Evolutionary conservation across 2,113 vertebrate species (phyloP).

Genomic region (Ibidorhyncha struthersii): DNA sequence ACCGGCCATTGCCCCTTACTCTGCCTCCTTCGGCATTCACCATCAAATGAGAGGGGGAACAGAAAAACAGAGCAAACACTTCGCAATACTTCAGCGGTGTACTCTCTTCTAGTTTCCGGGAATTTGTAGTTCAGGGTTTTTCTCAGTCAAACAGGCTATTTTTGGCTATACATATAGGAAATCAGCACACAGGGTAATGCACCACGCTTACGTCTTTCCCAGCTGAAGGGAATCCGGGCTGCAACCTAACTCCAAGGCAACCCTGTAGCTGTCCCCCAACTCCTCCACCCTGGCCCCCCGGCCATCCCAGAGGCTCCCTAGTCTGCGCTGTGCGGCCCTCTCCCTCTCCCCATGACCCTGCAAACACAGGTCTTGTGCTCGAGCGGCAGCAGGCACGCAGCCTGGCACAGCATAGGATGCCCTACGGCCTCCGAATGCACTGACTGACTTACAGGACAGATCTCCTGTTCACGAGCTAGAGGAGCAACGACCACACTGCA

Average conservation of each 20-base stretch:
- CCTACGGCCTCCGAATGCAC: rapidly evolving
- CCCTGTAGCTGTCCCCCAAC: neutral
- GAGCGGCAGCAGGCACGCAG: rapidly evolving
- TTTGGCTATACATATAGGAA: neutral
- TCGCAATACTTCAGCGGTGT: neutral
- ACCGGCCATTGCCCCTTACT: neutral
- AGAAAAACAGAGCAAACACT: neutral
- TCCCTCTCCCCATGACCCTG: neutral
- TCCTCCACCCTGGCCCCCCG: neutral
- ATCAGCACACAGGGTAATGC: neutral
- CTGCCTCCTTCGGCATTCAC: neutral
- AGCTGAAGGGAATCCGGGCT: neutral
- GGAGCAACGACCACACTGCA: neutral
- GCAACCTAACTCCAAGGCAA: neutral
- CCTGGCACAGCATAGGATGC: rapidly evolving
- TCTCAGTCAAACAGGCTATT: neutral
- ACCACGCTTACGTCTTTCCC: neutral
- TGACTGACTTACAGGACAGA: rapidly evolving
- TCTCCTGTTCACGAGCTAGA: neutral
- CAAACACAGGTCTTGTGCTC: neutral
- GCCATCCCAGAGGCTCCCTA: too few relatives aligned
- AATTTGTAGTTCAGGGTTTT: neutral
- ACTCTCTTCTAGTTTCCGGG: neutral
- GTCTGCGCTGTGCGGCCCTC: neutral
- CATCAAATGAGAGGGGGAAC: rapidly evolving